These are phyloP conservation scores for Orussus abietinus DNA, from an alignment of 1,140 invertebrate species.

Conservation along the genomic window DNA sequence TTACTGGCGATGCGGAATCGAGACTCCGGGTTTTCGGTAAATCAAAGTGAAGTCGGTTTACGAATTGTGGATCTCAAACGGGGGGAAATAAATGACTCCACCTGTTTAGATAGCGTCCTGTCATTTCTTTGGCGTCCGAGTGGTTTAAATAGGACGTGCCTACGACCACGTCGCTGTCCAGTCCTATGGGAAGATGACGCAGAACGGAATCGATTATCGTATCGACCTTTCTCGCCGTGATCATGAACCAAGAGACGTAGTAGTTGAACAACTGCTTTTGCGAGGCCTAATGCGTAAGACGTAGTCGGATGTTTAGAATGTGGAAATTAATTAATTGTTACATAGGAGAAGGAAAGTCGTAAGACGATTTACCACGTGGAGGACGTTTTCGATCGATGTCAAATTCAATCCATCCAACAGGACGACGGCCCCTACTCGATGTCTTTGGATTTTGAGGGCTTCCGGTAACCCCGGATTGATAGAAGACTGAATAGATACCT, in stretches of 20 bases:
- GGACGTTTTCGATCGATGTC: conserved; percentile 33
- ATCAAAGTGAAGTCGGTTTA: neutral
- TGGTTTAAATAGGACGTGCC: conserved; percentile 22
- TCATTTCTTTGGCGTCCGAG: conserved; percentile 9
- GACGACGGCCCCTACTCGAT: conserved; percentile 37
- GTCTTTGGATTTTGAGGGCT: conserved; percentile 29
- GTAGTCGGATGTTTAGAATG: neutral
- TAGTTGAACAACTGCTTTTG: conserved; percentile 38
- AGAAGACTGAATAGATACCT: conserved; percentile 30
- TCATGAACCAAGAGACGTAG: conserved; percentile 38
- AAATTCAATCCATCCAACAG: conserved; percentile 37
- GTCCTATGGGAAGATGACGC: conserved; percentile 33
- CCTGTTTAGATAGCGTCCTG: conserved; percentile 26
- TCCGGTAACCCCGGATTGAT: conserved; percentile 31
- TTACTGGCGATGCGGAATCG: too few relatives aligned
- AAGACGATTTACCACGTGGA: conserved; percentile 28
- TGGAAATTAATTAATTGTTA: neutral
- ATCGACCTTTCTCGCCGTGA: conserved; percentile 26
- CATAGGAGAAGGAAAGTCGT: neutral
- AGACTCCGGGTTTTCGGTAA: neutral
- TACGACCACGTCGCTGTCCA: conserved; percentile 38
- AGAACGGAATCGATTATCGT: conserved; percentile 28
- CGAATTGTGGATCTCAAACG: too few relatives aligned
- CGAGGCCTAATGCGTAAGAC: conserved; percentile 27
- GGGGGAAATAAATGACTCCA: too few relatives aligned